phyloP scores from a whole-genome alignment of 2,797 vertebrate species.

The Paramormyrops hopkinsi region DNA sequence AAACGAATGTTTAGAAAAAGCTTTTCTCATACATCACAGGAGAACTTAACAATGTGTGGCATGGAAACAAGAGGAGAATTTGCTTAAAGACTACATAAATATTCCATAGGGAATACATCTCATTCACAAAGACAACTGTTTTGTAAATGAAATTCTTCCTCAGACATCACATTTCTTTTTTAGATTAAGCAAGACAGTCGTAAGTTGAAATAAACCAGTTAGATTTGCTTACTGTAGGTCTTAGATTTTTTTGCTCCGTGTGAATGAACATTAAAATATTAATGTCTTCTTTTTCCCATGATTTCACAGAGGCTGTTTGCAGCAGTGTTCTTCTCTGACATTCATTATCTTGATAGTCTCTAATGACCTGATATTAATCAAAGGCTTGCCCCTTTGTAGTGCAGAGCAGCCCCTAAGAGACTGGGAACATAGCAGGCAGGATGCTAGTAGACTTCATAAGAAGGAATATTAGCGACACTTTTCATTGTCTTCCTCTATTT shows the following conservation, averaged over 20 bases:
- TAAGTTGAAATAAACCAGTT: neutral
- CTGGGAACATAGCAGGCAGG: neutral
- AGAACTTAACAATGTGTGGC: neutral
- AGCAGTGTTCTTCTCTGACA: conserved; percentile 4
- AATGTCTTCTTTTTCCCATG: neutral
- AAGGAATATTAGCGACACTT: neutral
- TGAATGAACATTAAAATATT: conserved; percentile 6
- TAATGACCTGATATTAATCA: conserved; percentile 14
- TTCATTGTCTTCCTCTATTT: neutral
- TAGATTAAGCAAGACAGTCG: neutral
- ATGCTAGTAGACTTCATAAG: neutral
- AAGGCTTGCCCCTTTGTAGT: neutral
- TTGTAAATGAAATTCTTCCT: neutral
- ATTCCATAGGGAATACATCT: neutral
- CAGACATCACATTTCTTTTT: neutral
- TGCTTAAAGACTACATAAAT: neutral
- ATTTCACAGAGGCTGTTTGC: conserved; percentile 3
- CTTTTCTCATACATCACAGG: neutral
- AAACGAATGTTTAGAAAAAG: neutral
- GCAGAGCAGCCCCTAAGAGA: neutral
- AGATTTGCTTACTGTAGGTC: neutral
- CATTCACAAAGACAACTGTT: neutral
- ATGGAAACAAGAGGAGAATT: neutral
- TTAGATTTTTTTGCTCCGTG: neutral
- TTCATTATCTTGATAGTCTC: conserved; percentile 14